Evolutionary conservation across 2,888 invertebrate genomes (phyloP), one percentile per base, ranked within the genome.

Genomic region (Dasysyrphus tricinctus): DNA sequence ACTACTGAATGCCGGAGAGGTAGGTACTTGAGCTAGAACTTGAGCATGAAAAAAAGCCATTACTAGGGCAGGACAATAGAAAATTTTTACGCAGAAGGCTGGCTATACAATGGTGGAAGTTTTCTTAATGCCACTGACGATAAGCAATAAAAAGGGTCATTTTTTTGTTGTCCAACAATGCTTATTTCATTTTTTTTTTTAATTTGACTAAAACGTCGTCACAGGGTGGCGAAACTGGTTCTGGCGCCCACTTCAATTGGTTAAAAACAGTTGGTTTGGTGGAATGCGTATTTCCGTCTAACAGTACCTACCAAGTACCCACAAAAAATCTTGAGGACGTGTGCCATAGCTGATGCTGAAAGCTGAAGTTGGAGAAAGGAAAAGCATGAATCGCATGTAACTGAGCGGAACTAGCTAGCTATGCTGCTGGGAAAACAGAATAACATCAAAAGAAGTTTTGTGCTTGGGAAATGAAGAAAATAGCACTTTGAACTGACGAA

Each of bases 81-180:
- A 61, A 19, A 77, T 70, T 84, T 72, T 74, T 78, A 86, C 81
- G 78, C 85, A 81, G 57, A 74, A 81, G 69, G 74, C 73, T 24
- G 24, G 24, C 24, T 69, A 42, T 39, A 80, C 81, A 78, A 74
- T 78, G 63, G 74, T 57, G 56, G 77, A 78, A 70, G 73, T 81
- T 81, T 78, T 74, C 78, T 78, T 81, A 54, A 59, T 77, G 77
- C 77, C 77, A 81, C 73, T 81, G 77, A 80, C 65, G 81, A 81
- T 86, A 86, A 81, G 85, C 85, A 86, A 86, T 86, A 86, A 86
- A 85, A 86, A 81, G 85, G 85, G 85, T 86, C 74, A 86, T 78
- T 86, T 77, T 84, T 81, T 80, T 78, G 59, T 80, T 76, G 51
- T 44, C 61, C 74, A 74, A 81, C 81, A 78, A 78, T 86, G 49